Conservation (phyloP, 2,113 vertebrate species). For the Parotia lawesii region DNA sequence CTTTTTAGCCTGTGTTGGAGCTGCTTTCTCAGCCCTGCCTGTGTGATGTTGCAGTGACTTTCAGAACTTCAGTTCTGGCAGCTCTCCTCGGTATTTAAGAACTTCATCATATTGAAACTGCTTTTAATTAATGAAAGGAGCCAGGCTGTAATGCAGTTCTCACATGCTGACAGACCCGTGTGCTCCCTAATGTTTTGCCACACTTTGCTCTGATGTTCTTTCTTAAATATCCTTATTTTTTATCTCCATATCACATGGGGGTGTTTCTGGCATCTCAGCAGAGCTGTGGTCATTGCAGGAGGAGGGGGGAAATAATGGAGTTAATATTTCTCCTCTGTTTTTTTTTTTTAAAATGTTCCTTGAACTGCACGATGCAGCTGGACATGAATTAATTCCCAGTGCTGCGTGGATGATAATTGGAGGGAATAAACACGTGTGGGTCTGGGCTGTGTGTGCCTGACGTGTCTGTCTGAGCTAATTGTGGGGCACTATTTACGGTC, state of each 20-base stretch:
- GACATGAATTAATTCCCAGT: background rate
- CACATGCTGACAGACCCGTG: background rate
- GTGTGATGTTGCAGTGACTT: background rate
- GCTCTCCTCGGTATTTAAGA: background rate
- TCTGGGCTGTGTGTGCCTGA: background rate
- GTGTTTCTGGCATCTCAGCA: background rate
- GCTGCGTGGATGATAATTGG: background rate
- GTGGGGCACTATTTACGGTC: background rate
- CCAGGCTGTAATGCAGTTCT: background rate
- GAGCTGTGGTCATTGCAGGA: background rate
- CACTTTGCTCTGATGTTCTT: background rate
- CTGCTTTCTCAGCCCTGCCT: background rate
- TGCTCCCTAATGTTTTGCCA: background rate
- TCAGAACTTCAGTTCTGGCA: background rate
- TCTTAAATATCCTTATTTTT: background rate
- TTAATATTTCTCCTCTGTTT: too few species aligned
- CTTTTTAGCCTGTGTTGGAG: background rate
- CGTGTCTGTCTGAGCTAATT: background rate
- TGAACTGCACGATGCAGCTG: background rate
- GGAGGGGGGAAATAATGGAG: background rate
- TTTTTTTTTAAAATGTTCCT: background rate
- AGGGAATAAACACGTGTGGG: background rate
- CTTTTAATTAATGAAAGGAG: background rate
- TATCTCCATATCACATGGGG: accelerated
- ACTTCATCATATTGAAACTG: background rate